Conservation (phyloP, 1,140 invertebrate genomes). For the Tetragnatha versicolor region DNA sequence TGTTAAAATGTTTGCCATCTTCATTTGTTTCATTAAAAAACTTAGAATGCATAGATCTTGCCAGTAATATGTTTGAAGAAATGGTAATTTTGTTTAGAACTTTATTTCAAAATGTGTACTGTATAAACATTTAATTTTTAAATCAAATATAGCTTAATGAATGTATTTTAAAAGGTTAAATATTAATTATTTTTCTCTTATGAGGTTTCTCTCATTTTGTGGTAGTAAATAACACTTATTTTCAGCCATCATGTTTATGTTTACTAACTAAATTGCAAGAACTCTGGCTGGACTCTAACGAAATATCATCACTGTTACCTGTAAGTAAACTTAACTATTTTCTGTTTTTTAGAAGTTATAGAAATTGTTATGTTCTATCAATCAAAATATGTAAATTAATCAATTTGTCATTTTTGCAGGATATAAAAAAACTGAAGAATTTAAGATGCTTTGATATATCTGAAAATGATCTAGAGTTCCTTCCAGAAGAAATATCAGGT, state of each 20-base stretch:
- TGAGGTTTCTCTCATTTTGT: not conserved
- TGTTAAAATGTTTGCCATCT: constrained; percentile 88
- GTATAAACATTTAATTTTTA: not conserved
- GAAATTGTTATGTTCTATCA: too few relatives aligned
- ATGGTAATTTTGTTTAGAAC: constrained; percentile 72
- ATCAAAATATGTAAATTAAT: not conserved
- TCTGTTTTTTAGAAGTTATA: too few relatives aligned
- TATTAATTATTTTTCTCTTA: too few relatives aligned
- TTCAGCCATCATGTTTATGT: constrained; percentile 89
- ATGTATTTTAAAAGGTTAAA: too few relatives aligned
- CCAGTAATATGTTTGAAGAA: constrained; percentile 97
- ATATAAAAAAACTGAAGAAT: constrained; percentile 87
- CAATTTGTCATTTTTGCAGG: constrained; percentile 64
- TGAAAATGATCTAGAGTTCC: constrained; percentile 88
- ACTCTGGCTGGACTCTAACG: constrained; percentile 97
- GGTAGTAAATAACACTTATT: not conserved
- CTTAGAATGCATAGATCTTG: constrained; percentile 92
- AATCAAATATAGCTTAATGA: not conserved
- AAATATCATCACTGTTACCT: constrained; percentile 85
- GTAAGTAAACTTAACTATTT: constrained; percentile 39
- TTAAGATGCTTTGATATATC: constrained; percentile 93
- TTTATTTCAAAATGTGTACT: not conserved
- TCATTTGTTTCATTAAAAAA: constrained; percentile 86
- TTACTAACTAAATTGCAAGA: constrained; percentile 89
- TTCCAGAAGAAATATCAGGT: constrained; percentile 94